Conservation (phyloP, 2,113 vertebrate genomes). For the Rafetus swinhoei region DNA sequence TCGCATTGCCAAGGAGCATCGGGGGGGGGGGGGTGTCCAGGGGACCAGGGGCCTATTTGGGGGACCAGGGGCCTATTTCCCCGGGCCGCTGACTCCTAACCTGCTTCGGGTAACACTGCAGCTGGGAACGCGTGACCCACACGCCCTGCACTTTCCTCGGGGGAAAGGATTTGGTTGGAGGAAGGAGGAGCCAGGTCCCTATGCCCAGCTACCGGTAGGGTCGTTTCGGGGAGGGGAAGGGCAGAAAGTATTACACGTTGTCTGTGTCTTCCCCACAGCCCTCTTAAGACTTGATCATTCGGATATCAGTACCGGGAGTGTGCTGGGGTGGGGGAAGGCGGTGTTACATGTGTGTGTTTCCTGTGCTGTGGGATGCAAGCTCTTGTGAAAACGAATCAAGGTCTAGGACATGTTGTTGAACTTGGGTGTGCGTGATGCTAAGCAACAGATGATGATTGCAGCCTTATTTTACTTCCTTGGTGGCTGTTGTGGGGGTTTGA, state of each 20-base stretch:
- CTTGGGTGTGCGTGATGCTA: background rate
- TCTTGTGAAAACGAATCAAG: accelerated
- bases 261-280: background rate
- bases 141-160: constrained; percentile 25
- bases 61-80: background rate
- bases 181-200: background rate
- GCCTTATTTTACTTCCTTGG: background rate
- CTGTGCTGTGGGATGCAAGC: background rate
- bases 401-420: background rate
- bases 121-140: constrained; percentile 67
- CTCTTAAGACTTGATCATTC: background rate
- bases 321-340: background rate
- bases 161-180: background rate
- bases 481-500: background rate
- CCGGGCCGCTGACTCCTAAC: accelerated
- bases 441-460: background rate
- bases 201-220: background rate
- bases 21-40: too few species aligned
- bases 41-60: too few species aligned
- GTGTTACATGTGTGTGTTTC: background rate
- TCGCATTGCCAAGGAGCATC: background rate
- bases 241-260: background rate
- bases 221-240: background rate
- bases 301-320: background rate
- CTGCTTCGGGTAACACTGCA: constrained; percentile 76